Evolutionary conservation across 2,797 vertebrate genomes (phyloP), one percentile per base, ranked within the genome.

Genomic region (Anas capensis): DNA sequence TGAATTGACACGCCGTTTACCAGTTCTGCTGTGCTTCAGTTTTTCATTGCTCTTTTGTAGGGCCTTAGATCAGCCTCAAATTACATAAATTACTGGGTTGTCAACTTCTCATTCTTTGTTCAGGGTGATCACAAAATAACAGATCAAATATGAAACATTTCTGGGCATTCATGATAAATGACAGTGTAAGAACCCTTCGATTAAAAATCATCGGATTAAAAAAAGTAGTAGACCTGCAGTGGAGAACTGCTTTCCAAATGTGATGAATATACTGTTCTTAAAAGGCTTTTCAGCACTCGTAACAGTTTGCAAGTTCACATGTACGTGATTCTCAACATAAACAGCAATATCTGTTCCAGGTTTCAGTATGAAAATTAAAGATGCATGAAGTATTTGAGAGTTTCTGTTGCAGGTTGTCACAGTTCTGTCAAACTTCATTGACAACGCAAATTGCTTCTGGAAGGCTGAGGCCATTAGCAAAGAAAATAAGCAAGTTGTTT

Each of bases 401-500:
- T 75, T 88, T 34, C 36, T 57, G 8, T 48, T 76, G 56, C 29
- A 29, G 29, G 9, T 42, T 82, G 54, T 58, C 12, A 24, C 29
- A 34, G 33, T 61, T 90, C 29, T 69, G 51, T 18, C 23, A 38
- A 60, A 8, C 51, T 69, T 89, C 38, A 9, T 3, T 58, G 76
- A 49, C 64, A 53, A 27, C 33, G 8, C 53, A 42, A 23, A 29
- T 79, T 1, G 5, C 57, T 84, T 82, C 40, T 86, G 82, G 40
- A 88, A 92, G 44, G 24, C 56, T 54, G 64, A 91, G 36, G 26
- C 66, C 27, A 27, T 91, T 92, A 77, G 82, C 56, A 65, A 54
- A 61, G 75, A 79, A 94, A 94, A 72, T 42, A 44, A 80, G 6
- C 46, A 53, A 79, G 48, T 77, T 75, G 61, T 36, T 94, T 88